These are phyloP conservation scores for Chaetura pelagica DNA, from an alignment of 2,113 vertebrate genomes.

Conservation along the genomic window DNA sequence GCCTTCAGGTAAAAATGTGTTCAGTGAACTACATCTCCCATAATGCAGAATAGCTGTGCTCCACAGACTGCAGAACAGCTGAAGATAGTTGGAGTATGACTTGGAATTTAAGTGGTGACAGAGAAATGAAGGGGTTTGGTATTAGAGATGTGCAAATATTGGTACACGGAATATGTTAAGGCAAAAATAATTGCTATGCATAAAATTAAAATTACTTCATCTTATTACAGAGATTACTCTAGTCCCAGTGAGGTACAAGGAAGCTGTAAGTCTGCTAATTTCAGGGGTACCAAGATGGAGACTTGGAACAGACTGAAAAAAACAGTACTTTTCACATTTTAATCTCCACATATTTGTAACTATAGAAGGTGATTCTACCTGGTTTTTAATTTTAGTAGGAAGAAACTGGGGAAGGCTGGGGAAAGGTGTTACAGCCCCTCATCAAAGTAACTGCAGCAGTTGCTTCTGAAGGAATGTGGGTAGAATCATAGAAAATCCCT, in stretches of 20 bases:
- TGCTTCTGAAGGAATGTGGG: neutral
- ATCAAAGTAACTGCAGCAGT: neutral
- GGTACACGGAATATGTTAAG: neutral
- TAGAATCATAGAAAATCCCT: neutral
- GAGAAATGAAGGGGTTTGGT: constrained; percentile 34
- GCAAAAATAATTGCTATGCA: constrained; percentile 5
- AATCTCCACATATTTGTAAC: neutral
- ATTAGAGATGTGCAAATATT: constrained; percentile 51
- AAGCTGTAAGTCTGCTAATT: neutral
- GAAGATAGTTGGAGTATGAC: constrained; percentile 20
- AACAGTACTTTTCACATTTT: neutral
- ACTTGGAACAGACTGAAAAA: neutral
- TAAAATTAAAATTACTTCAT: constrained; percentile 30
- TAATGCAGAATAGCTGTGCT: constrained; percentile 63
- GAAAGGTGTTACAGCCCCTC: neutral
- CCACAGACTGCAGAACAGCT: constrained; percentile 46
- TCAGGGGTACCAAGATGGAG: neutral
- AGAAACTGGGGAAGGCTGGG: neutral
- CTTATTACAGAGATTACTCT: neutral
- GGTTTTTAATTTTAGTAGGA: neutral
- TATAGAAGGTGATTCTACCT: neutral
- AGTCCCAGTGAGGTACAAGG: neutral
- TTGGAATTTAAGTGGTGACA: constrained; percentile 60
- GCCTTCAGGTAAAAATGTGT: constrained; percentile 72
- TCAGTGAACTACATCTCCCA: constrained; percentile 63